These are phyloP conservation scores for Mesocricetus auratus DNA, from an alignment of 2,113 vertebrate genomes.

Conservation along the genomic window DNA sequence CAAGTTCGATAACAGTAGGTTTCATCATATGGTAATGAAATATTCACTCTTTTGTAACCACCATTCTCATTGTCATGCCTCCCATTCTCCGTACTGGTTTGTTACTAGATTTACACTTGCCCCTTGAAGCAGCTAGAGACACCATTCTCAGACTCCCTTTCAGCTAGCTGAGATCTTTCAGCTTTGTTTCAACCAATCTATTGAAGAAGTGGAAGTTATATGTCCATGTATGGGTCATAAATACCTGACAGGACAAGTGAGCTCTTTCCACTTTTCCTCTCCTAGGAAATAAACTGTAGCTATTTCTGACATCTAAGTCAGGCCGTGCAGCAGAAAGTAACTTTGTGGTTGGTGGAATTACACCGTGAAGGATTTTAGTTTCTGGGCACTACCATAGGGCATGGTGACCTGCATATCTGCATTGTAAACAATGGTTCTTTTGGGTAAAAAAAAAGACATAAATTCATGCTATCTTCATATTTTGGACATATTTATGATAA, in stretches of 20 bases:
- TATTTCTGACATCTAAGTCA: background rate
- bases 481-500: conserved; percentile 29
- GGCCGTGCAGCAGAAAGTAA: background rate
- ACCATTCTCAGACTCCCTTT: background rate
- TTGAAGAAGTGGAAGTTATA: background rate
- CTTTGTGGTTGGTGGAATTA: background rate
- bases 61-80: background rate
- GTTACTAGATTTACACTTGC: background rate
- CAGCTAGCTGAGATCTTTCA: background rate
- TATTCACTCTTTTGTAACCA: background rate
- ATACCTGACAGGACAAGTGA: background rate
- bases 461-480: background rate
- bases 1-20: background rate
- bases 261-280: background rate
- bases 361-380: background rate
- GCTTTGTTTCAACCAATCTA: background rate
- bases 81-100: background rate
- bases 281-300: background rate
- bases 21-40: background rate
- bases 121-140: background rate
- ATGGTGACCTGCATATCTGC: background rate
- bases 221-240: background rate
- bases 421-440: background rate
- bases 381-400: background rate
- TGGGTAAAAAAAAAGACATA: background rate